These are phyloP conservation scores for Pangasius krempfi DNA, from an alignment of 2,797 vertebrate genomes.

Conservation along the genomic window DNA sequence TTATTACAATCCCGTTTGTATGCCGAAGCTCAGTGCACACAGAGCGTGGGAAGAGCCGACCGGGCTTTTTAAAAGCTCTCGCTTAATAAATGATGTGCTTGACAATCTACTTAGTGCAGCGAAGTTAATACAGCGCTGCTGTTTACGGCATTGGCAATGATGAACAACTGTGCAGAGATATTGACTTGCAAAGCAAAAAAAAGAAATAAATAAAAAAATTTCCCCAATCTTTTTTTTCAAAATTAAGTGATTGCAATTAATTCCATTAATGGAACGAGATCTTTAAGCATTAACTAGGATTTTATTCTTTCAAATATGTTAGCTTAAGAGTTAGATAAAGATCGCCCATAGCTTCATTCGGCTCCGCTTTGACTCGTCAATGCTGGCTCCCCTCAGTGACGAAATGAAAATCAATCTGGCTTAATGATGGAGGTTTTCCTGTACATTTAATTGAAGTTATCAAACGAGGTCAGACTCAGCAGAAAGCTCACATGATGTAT, in stretches of 20 bases:
- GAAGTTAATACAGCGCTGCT: slow-evolving; percentile 44
- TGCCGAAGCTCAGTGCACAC: slow-evolving; percentile 8
- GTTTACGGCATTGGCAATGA: slow-evolving; percentile 39
- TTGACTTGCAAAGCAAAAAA: not conserved
- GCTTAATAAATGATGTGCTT: slow-evolving; percentile 50
- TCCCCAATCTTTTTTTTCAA: not conserved
- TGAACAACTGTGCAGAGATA: slow-evolving; percentile 42
- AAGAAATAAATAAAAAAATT: slow-evolving; percentile 13
- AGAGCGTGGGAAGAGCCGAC: slow-evolving; percentile 8
- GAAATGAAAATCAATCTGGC: slow-evolving; percentile 67
- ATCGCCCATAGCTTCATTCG: not conserved
- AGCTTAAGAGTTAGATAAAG: slow-evolving; percentile 9
- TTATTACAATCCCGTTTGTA: slow-evolving; percentile 44
- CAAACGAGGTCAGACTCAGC: slow-evolving; percentile 53
- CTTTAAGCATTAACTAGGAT: slow-evolving; percentile 34
- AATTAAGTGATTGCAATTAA: slow-evolving; percentile 52
- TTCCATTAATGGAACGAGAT: slow-evolving; percentile 45
- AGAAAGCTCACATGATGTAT: slow-evolving; percentile 43
- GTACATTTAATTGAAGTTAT: slow-evolving; percentile 66
- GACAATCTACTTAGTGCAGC: slow-evolving; percentile 52
- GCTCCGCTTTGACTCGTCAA: slow-evolving; percentile 26
- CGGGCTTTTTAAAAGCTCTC: slow-evolving; percentile 30
- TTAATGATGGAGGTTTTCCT: slow-evolving; percentile 61
- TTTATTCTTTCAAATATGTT: slow-evolving; percentile 28
- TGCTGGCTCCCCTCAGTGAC: slow-evolving; percentile 49